phyloP scores from a whole-genome alignment of 2,797 vertebrate genomes.

The Amphiprion clarkii region DNA sequence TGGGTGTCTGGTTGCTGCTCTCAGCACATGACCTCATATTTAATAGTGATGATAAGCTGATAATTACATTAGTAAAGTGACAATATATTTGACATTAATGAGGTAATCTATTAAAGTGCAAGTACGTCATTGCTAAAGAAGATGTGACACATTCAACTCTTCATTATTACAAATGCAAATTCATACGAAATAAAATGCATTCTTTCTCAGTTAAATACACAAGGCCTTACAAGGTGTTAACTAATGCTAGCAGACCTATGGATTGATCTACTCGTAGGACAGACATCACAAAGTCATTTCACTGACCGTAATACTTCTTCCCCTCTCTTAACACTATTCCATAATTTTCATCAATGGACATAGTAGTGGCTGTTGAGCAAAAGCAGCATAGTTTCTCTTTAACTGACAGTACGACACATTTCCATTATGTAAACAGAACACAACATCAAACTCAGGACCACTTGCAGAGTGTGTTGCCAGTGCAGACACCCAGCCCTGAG shows the following conservation, averaged over 20 bases:
- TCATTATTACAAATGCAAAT: no score
- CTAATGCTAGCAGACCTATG: no score
- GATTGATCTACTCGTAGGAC: no score
- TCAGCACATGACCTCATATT: no score
- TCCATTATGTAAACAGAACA: background rate
- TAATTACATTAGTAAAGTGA: background rate
- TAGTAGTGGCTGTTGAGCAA: background rate
- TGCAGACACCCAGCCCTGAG: slow-evolving; percentile 13
- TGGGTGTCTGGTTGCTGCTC: no score
- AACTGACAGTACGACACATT: no score
- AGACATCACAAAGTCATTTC: background rate
- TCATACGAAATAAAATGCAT: background rate
- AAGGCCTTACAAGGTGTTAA: background rate
- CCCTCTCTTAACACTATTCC: no score
- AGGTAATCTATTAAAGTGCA: background rate
- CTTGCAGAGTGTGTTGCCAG: background rate
- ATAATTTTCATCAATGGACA: background rate
- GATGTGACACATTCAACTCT: no score
- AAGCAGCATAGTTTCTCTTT: background rate
- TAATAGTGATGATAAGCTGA: no score
- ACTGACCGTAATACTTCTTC: no score
- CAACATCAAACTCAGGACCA: background rate
- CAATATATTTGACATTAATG: background rate
- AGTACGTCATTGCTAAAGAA: no score
- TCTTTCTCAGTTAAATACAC: background rate